These are phyloP conservation scores for Rhagophthalmus giganteus DNA, from an alignment of 2,888 invertebrate species.

Conservation along the genomic window DNA sequence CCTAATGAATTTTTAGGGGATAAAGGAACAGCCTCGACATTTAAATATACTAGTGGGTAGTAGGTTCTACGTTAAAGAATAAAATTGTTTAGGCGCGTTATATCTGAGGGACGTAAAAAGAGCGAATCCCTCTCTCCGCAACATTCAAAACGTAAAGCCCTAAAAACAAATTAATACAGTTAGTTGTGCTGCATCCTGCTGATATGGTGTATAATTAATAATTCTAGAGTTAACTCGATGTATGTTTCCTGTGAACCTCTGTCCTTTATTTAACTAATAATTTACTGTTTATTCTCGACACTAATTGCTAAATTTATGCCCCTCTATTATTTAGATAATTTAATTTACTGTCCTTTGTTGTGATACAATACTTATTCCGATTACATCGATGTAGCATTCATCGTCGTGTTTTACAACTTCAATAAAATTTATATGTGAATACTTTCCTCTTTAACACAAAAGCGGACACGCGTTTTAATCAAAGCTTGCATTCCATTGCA, in stretches of 20 bases:
- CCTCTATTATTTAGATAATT: conserved; percentile 32
- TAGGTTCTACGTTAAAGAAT: too few relatives aligned
- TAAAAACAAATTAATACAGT: conserved; percentile 25
- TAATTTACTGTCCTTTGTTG: conserved; percentile 29
- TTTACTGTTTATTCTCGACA: conserved; percentile 33
- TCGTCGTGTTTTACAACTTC: conserved; percentile 15
- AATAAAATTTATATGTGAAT: conserved; percentile 4
- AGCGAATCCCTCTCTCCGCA: not conserved
- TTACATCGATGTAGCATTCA: conserved; percentile 15
- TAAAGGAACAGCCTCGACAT: too few relatives aligned
- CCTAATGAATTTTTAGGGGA: too few relatives aligned
- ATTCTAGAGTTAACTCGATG: conserved; percentile 27
- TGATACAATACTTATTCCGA: conserved; percentile 20
- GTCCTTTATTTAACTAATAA: conserved; percentile 33
- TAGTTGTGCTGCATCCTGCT: conserved; percentile 17
- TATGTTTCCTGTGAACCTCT: conserved; percentile 28
- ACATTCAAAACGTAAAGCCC: conserved; percentile 10
- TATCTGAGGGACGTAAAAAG: too few relatives aligned
- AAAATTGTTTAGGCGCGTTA: too few relatives aligned
- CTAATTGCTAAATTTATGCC: conserved; percentile 33
- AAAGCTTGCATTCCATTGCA: too few relatives aligned
- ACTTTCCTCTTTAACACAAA: not conserved
- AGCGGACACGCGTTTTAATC: not conserved
- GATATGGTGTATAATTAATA: conserved; percentile 29
- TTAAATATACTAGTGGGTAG: too few relatives aligned